phyloP scores from a whole-genome alignment of 2,113 vertebrate genomes.

The Caloenas nicobarica region DNA sequence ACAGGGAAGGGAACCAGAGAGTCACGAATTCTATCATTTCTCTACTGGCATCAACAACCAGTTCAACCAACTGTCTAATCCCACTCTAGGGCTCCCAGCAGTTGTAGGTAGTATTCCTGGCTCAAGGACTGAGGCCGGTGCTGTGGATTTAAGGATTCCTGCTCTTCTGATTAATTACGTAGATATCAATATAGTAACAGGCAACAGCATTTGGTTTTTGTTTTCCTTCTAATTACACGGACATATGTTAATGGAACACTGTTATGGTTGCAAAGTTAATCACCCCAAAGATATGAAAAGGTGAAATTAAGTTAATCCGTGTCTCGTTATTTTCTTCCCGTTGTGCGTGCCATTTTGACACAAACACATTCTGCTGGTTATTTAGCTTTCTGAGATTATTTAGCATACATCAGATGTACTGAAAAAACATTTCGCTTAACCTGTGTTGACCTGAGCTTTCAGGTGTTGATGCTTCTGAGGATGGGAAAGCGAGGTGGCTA shows the following conservation, averaged over 20 bases:
- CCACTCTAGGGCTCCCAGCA: not conserved
- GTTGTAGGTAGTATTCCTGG: not conserved
- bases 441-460: conserved; percentile 6
- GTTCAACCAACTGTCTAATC: not conserved
- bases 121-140: not conserved
- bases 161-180: not conserved
- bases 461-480: not conserved
- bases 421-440: not conserved
- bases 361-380: not conserved
- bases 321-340: not conserved
- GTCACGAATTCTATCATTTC: not conserved
- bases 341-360: not conserved
- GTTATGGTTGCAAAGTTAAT: not conserved
- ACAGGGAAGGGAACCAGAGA: not conserved
- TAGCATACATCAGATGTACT: not conserved
- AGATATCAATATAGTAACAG: not conserved
- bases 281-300: not conserved
- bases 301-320: not conserved
- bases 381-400: not conserved
- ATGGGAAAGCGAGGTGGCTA: not conserved
- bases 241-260: not conserved
- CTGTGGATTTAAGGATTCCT: not conserved
- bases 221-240: not conserved
- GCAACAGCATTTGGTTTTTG: not conserved
- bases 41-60: not conserved